phyloP scores from a whole-genome alignment of 2,113 vertebrate species.

The Epinephelus fuscoguttatus region DNA sequence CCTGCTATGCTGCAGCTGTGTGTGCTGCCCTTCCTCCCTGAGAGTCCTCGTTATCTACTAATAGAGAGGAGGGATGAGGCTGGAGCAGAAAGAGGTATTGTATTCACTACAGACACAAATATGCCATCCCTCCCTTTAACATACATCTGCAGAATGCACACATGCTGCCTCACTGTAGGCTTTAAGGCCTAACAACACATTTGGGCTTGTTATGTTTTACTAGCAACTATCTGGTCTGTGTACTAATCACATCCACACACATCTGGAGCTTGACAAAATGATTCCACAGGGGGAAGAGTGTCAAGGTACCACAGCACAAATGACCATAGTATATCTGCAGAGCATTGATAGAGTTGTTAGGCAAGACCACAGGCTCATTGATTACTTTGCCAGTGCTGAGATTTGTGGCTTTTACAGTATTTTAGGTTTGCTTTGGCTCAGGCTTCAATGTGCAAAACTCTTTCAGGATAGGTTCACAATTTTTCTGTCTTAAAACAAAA shows the following conservation, averaged over 20 bases:
- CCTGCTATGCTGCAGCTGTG: slow-evolving; percentile 89
- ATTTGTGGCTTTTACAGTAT: slow-evolving; percentile 4
- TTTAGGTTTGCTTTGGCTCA: background rate
- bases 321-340: background rate
- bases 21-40: slow-evolving; percentile 92
- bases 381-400: background rate
- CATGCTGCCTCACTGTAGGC: too few relatives aligned
- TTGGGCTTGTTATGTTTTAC: background rate
- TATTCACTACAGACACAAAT: background rate
- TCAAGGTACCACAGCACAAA: background rate
- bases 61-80: slow-evolving; percentile 89
- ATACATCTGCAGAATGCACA: background rate
- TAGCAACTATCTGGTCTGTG: background rate
- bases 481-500: background rate
- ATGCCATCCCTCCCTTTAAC: background rate
- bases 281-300: background rate
- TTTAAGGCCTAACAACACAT: background rate
- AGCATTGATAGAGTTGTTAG: slow-evolving; percentile 6
- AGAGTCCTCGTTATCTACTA: slow-evolving; percentile 94
- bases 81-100: slow-evolving; percentile 90
- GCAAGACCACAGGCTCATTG: background rate
- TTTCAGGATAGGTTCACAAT: background rate
- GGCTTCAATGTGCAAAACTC: background rate
- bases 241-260: background rate
- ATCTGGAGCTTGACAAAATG: background rate